Base-by-base conservation (phyloP, 2,113 vertebrate species). In the Eptesicus fuscus region DNA sequence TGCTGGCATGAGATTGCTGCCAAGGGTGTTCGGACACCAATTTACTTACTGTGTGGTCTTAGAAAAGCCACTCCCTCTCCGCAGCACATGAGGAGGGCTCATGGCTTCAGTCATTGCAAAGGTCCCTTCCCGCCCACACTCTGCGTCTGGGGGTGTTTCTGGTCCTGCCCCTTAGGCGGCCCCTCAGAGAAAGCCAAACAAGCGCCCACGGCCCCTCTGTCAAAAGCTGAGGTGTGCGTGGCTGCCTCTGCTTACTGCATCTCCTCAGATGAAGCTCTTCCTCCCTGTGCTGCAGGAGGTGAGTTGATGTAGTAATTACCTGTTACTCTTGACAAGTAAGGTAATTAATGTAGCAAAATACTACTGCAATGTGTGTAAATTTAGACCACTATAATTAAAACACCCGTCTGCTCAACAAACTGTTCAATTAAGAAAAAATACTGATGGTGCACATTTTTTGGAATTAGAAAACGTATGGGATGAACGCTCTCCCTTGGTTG, bases 301-400 rank as follows among this genome's bases (percentile, higher is more conserved):
- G 98, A 98, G 97, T 96, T 98, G 98, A 98, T 98, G 96, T 97
- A 97, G 97, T 98, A 98, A 98, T 98, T 98, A 98, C 98, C 98
- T 98, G 98, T 98, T 98, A 98, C 96, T 95, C 97, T 98, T 98
- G 98, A 98, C 98, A 98, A 97, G 97, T 96, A 97, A 97, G 97
- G 98, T 98, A 98, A 98, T 98, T 98, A 98, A 98, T 97, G 98
- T 97, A 97, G 97, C 96, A 98, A 98, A 98, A 98, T 98, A 98
- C 97, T 97, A 96, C 97, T 95, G 96, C 97, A 98, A 97, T 97
- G 97, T 95, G 97, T 96, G 97, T 96, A 98, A 98, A 97, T 98
- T 98, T 95, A 97, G 97, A 94, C 97, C 96, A 95, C 97, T 94
- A 96, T 97, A 98, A 97, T 98, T 97, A 98, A 98, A 98, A 96